Conservation (phyloP, 2,113 vertebrate genomes). For the Microcebus jonahi region DNA sequence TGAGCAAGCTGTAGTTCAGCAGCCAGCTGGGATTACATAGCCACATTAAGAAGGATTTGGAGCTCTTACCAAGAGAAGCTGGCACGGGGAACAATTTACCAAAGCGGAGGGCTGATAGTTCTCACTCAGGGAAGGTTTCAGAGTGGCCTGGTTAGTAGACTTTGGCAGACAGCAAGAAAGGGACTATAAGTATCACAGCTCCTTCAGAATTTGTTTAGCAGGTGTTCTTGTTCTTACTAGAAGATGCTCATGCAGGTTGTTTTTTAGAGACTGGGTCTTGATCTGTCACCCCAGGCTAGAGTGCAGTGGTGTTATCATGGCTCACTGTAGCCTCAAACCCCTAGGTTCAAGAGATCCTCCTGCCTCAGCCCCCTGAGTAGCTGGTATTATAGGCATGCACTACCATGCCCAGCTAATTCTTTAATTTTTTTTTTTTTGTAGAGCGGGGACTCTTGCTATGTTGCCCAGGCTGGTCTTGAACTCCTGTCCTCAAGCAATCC, state of each 20-base stretch:
- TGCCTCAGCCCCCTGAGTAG: too few species aligned
- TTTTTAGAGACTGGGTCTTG: background rate
- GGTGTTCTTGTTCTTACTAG: accelerated
- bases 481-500: too few species aligned
- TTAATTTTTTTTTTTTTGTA: too few species aligned
- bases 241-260: accelerated
- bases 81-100: too few species aligned
- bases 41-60: background rate
- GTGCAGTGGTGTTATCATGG: too few species aligned
- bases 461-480: too few species aligned
- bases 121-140: background rate
- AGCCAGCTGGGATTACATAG: background rate
- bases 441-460: too few species aligned
- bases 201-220: constrained; percentile 83
- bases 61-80: background rate
- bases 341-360: too few species aligned
- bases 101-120: background rate
- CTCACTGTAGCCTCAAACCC: too few species aligned
- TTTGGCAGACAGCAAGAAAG: background rate
- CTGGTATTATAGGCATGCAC: too few species aligned
- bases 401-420: too few species aligned
- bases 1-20: background rate
- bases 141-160: background rate
- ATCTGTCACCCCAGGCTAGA: too few species aligned
- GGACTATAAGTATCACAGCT: constrained; percentile 73